Evolutionary conservation across 2,797 vertebrate species (phyloP), one percentile per base, ranked within the genome.

Genomic region (Diglossa cyanea): DNA sequence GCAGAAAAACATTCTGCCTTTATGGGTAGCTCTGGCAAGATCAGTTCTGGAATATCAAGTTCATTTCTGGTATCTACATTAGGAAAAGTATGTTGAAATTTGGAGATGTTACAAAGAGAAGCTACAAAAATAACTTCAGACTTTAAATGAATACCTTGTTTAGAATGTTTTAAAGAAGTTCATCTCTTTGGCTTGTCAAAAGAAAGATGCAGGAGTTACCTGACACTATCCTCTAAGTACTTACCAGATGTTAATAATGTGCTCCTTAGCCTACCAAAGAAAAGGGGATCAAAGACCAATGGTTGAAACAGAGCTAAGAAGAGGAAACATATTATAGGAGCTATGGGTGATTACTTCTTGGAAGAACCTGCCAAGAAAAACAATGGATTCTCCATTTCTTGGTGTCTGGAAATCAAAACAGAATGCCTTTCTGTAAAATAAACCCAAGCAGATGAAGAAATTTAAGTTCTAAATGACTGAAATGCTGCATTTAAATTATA

Each of bases 61-160:
- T 86, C 42, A 66, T 78, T 93, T 96, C 95, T 96, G 92, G 79
- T 96, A 84, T 78, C 80, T 84, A 25, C 80, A 92, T 96, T 72
- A 96, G 51, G 58, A 93, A 77, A 86, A 47, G n/a, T 3, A 47
- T 80, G 77, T 94, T 51, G 73, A 93, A 90, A 90, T 66, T 86
- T 94, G 88, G 83, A 92, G 39, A 75, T 51, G 39, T 55, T 90
- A 86, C 73, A 96, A 90, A 90, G 47, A 65, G 50, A 93, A 81
- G 39, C 30, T 78, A 78, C 47, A 93, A 88, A 86, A 91, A 80
- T 62, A 78, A 82, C 65, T 90, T 35, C 12, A 84, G 70, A 28
- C 45, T 94, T 84, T 39, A 90, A 77, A 67, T 0, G 0, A 94
- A 37, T 68, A 82, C 39, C 23, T 85, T 63, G 26, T 25, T 71